Conservation (phyloP, 2,888 invertebrate genomes). For the Taphrorychus bicolor region DNA sequence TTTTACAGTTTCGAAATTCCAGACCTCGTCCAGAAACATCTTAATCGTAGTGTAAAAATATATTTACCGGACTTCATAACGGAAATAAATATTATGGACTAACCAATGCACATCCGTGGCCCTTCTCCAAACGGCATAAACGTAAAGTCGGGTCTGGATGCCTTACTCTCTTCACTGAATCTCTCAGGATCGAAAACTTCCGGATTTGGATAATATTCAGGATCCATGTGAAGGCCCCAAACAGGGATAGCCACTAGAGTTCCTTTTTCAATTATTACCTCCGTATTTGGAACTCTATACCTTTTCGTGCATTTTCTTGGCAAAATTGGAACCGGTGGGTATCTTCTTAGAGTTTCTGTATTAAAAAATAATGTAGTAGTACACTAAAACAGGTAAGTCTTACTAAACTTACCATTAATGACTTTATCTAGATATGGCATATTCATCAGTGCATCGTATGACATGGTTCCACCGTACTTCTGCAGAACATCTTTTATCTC, state of each 20-base stretch:
- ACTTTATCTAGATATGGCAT: constrained; percentile 35
- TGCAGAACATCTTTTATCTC: constrained; percentile 39
- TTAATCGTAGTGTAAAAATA: not conserved
- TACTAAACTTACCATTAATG: constrained; percentile 41
- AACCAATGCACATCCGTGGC: constrained; percentile 53
- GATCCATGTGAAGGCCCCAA: constrained; percentile 50
- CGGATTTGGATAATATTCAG: constrained; percentile 55
- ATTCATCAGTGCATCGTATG: constrained; percentile 30
- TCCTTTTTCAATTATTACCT: constrained; percentile 54
- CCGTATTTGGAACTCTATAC: constrained; percentile 52
- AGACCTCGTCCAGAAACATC: too few species aligned
- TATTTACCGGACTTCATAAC: too few species aligned
- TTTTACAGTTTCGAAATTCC: too few species aligned
- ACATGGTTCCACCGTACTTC: constrained; percentile 35
- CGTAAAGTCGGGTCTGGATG: constrained; percentile 17
- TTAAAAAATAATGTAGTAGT: too few species aligned
- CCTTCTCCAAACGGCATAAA: constrained; percentile 53
- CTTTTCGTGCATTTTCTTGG: constrained; percentile 43
- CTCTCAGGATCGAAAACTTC: constrained; percentile 57
- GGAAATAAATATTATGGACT: constrained; percentile 1
- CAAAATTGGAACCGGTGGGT: constrained; percentile 52
- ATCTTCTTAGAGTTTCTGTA: constrained; percentile 57
- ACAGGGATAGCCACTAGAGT: constrained; percentile 53
- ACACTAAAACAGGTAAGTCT: not conserved
- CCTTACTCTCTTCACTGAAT: constrained; percentile 51